Conservation (phyloP, 2,888 invertebrate species). For the Archips crataeganus region DNA sequence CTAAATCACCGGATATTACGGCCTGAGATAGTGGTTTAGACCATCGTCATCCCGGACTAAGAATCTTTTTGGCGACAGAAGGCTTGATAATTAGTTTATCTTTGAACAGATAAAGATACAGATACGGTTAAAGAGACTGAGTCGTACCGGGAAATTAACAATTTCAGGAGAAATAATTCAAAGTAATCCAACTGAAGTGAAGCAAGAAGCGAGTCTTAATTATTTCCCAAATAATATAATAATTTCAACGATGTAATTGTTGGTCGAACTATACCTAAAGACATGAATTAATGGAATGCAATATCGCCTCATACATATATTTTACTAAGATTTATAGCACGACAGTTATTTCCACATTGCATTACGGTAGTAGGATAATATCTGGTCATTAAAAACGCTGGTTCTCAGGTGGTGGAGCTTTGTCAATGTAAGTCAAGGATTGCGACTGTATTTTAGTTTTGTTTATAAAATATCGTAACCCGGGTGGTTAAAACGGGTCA, state of each 20-base stretch:
- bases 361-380: conserved; percentile 30
- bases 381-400: conserved; percentile 36
- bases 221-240: background rate
- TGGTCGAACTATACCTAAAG: background rate
- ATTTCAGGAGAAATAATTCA: too few relatives aligned
- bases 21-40: background rate
- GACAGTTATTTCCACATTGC: too few relatives aligned
- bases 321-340: too few relatives aligned
- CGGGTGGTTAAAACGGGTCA: background rate
- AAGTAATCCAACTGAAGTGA: too few relatives aligned
- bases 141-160: too few relatives aligned
- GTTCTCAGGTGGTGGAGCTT: conserved; percentile 26
- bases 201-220: too few relatives aligned
- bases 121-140: too few relatives aligned
- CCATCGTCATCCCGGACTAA: background rate
- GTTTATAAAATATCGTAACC: background rate
- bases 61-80: background rate
- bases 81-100: background rate
- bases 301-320: too few relatives aligned
- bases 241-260: conserved; percentile 24
- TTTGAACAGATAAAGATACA: too few relatives aligned
- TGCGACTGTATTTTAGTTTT: conserved; percentile 5
- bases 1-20: background rate
- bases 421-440: conserved; percentile 35
- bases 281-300: too few relatives aligned